A percentile compares a stretch with the other conserved stretches of the same genome.
These are phyloP conservation scores for Antheraea yamamai DNA, from an alignment of 2,888 invertebrate species.

Conservation along the genomic window DNA sequence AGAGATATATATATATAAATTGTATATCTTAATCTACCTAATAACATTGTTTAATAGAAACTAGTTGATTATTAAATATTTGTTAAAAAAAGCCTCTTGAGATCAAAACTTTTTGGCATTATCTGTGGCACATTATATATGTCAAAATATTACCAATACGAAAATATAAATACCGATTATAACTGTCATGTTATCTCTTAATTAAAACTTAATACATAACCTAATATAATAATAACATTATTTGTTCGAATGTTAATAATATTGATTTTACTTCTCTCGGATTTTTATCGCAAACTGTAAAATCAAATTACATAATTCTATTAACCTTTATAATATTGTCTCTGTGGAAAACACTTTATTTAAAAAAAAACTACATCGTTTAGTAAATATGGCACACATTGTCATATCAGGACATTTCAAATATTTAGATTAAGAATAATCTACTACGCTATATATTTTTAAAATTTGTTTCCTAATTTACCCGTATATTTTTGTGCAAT, in stretches of 20 bases:
- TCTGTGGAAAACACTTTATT: neutral
- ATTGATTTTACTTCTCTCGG: neutral
- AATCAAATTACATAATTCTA: neutral
- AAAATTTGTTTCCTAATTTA: neutral
- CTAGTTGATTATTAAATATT: constrained; percentile 16
- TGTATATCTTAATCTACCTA: neutral
- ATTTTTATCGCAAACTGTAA: neutral
- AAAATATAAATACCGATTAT: too few relatives aligned
- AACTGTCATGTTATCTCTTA: neutral
- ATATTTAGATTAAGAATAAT: neutral
- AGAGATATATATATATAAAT: neutral
- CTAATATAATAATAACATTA: too few relatives aligned
- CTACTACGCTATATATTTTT: neutral
- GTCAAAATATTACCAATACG: neutral
- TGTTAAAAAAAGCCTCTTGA: constrained; percentile 19
- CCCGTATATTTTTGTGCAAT: constrained; percentile 7
- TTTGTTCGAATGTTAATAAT: neutral
- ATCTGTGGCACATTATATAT: constrained; percentile 18
- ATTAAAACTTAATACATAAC: neutral
- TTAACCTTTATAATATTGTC: neutral
- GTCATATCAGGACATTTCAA: neutral
- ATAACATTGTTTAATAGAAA: constrained; percentile 1
- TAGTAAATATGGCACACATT: constrained; percentile 7
- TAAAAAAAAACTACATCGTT: neutral
- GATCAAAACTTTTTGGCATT: constrained; percentile 24